Conservation (phyloP, 2,113 vertebrate genomes). For the Myrmophylax atrothorax region DNA sequence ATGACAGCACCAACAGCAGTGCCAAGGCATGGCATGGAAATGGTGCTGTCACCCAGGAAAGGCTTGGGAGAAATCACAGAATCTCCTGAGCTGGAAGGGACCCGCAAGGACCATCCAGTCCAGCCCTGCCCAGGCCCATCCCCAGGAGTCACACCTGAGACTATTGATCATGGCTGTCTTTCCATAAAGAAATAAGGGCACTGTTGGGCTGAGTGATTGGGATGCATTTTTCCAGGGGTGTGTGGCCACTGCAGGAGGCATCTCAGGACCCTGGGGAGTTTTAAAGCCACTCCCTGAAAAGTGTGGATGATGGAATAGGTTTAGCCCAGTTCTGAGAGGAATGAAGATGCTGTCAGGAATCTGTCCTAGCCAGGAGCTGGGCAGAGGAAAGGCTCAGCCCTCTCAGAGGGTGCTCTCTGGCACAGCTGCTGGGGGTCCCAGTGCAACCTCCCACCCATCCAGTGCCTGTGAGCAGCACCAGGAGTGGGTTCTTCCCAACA, state of each 20-base stretch:
- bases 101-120: not conserved
- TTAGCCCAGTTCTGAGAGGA: not conserved
- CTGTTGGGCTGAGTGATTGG: fast-evolving
- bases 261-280: not conserved
- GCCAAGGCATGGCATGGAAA: not conserved
- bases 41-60: not conserved
- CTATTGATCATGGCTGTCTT: not conserved
- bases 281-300: not conserved
- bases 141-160: not conserved
- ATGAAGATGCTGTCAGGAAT: not conserved
- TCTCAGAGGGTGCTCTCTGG: not conserved
- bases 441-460: not conserved
- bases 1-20: not conserved
- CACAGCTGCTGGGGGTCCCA: not conserved
- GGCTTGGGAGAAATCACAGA: not conserved
- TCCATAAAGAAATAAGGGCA: not conserved
- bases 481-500: not conserved
- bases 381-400: not conserved
- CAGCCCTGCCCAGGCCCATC: not conserved
- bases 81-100: not conserved
- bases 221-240: not conserved
- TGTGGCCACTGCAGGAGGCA: not conserved
- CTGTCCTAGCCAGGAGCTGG: not conserved
- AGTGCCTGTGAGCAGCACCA: not conserved
- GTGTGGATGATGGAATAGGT: not conserved